Evolutionary conservation across 2,797 vertebrate genomes (phyloP), one percentile per base, ranked within the genome.

Genomic region (Eutrigla gurnardus): DNA sequence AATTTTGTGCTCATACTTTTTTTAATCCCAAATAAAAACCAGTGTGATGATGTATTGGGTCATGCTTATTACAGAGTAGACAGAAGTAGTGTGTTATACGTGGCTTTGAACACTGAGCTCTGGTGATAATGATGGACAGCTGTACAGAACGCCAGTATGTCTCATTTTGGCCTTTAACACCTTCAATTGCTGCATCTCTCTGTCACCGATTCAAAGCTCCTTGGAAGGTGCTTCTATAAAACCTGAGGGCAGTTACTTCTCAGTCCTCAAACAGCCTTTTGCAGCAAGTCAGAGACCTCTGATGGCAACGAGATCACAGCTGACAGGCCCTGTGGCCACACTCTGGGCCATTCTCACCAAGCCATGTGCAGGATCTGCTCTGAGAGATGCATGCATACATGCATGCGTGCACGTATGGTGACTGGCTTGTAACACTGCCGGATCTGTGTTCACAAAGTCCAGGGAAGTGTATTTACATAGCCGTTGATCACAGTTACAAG

Each of bases 101-200:
- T 64, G 58, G 35, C 15, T 64, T 60, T 61, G 54, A 50, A 54
- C 39, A 43, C 33, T 39, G 62, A 53, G 45, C 18, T 69, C 35
- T n/a, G 11, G 17, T 42, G 33, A 33, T 77, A 79, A 39, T 78
- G 80, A 86, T 62, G 62, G 80, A 81, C 73, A 77, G 77, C 45
- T 53, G 69, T 58, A 85, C 81, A 64, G 58, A 46, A 43, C 7
- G 8, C 55, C 70, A 50, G 85, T 75, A 76, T 18, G 37, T 80
- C 78, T 87, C 43, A 81, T 82, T 25, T 83, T 81, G 57, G 50
- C 73, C 68, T 80, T 84, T 84, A 89, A 68, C 73, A 74, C 61
- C 49, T 62, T 75, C 45, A 82, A 57, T 87, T 67, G 60, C 58
- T 55, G 65, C 64, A 55, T 77, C 50, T 82, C 46, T 46, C 46